Percentiles rank a stretch among this genome's conserved stretches.
phyloP scores from a whole-genome alignment of 2,888 invertebrate species.

The Steromphala cineraria region DNA sequence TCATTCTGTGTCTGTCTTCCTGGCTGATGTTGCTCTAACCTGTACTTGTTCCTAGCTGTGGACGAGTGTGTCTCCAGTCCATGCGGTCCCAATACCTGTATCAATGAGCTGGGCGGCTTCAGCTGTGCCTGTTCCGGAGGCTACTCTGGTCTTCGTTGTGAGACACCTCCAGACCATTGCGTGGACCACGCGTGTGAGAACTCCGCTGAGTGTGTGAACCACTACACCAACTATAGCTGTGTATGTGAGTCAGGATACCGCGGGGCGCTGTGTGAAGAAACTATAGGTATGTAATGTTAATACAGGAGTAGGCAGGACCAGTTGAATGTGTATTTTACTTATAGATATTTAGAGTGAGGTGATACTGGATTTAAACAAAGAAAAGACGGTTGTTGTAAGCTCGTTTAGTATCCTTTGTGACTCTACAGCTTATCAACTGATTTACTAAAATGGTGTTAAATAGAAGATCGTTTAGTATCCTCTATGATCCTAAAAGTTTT shows the following conservation, averaged over 20 bases:
- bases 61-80: slow-evolving; percentile 4
- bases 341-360: too few relatives aligned
- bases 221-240: neutral
- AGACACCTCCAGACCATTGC: neutral
- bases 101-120: neutral
- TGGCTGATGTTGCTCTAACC: too few relatives aligned
- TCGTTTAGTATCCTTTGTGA: too few relatives aligned
- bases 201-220: neutral
- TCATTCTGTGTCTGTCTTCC: too few relatives aligned
- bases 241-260: neutral
- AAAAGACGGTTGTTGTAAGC: too few relatives aligned
- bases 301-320: too few relatives aligned
- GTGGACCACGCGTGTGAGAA: neutral
- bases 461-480: too few relatives aligned
- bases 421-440: too few relatives aligned
- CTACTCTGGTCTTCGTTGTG: neutral
- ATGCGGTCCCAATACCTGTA: neutral
- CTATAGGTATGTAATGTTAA: neutral
- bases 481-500: too few relatives aligned
- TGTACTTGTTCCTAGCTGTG: neutral
- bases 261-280: neutral
- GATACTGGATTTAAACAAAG: too few relatives aligned
- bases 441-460: too few relatives aligned
- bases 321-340: too few relatives aligned
- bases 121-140: neutral